Evolutionary conservation across 2,797 vertebrate species (phyloP), one percentile per base, ranked within the genome.

Genomic region (Onychomys arenicola): DNA sequence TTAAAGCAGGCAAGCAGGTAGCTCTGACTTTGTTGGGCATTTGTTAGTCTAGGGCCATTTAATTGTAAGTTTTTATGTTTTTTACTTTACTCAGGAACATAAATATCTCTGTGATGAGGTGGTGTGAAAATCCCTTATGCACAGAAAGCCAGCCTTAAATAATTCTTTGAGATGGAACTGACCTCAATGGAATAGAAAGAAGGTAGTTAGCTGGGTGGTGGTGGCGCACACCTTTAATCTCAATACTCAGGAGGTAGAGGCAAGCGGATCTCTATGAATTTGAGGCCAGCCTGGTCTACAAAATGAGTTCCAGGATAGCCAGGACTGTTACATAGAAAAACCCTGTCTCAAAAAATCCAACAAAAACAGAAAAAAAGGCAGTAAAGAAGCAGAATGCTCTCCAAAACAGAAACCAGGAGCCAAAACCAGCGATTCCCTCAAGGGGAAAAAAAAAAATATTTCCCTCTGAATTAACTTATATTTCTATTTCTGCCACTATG

Each of bases 41-140:
- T 59, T 75, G 37, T 43, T 75, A 88, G 57, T 59, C 37, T 59
- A 8, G 10, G 29, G 34, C 9, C 69, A 88, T 75, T 88, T 75
- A 88, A 32, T 32, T 57, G 85, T 87, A 29, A 40, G 14, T 17
- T 96, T 97, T 89, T 83, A 93, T 89, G 89, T n/a, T 96, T 63
- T 88, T 13, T 49, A 86, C 27, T 83, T 89, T 96, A n/a, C 85
- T 97, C 80, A 77, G 73, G 95, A 98, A 95, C 84, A 97, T 40
- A 93, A 98, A 96, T 96, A 90, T 55, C 52, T 96, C 80, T 49
- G 10, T 96, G 85, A 95, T 96, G 88, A 97, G 63, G 82, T 92
- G 88, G 21, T 37, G 46, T 61, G 37, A 13, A 96, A 78, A 95
- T 86, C 34, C 40, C 25, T 94, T 78, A 93, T 12, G n/a, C 65